phyloP scores from a whole-genome alignment of 2,888 invertebrate species.

The Pammene aurita region DNA sequence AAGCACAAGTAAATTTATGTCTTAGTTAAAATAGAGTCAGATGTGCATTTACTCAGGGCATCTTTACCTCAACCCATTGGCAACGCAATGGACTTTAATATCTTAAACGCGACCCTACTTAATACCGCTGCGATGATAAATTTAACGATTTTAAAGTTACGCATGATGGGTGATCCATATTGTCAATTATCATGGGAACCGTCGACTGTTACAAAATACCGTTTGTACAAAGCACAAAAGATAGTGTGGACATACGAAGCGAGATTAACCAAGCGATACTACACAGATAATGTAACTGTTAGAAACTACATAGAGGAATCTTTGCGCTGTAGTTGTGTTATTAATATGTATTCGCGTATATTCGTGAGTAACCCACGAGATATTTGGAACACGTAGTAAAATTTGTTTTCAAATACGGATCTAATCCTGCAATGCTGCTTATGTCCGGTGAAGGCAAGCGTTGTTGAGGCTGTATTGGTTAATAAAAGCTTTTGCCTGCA shows the following conservation, averaged over 20 bases:
- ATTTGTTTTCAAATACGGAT: slow-evolving; percentile 5
- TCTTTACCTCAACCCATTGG: too few species aligned
- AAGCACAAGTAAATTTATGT: too few species aligned
- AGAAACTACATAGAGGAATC: too few species aligned
- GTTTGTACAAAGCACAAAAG: neutral
- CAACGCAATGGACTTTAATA: neutral
- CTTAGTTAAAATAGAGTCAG: too few species aligned
- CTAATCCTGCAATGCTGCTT: neutral
- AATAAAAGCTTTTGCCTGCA: neutral
- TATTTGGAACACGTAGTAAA: neutral
- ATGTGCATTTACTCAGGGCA: too few species aligned
- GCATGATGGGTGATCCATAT: neutral
- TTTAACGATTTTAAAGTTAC: slow-evolving; percentile 5
- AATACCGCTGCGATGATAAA: slow-evolving; percentile 11
- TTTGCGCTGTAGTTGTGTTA: neutral
- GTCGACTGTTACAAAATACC: neutral
- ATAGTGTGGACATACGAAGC: too few species aligned
- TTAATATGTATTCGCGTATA: neutral
- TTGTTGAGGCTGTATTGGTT: neutral
- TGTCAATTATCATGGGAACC: neutral
- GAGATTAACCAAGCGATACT: too few species aligned
- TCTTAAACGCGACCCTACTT: neutral
- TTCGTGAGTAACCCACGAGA: neutral
- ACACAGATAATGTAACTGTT: too few species aligned
- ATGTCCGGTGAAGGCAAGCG: neutral